Percentiles rank a stretch among this genome's conserved stretches.
Conservation (phyloP, 2,888 invertebrate species). For the Parasteatoda lunata region DNA sequence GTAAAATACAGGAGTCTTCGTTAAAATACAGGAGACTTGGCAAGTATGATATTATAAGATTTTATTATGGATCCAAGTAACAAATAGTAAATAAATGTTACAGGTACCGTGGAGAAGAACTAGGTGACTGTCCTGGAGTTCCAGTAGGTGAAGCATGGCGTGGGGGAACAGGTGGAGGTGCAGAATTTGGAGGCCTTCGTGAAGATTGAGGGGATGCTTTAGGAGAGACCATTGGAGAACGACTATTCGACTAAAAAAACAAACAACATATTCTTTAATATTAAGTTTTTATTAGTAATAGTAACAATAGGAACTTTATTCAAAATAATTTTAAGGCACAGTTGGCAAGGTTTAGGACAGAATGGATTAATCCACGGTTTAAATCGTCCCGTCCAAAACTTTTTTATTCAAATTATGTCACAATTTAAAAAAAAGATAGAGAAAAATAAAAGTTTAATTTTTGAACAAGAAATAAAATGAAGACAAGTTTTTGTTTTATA, state of each 20-base stretch:
- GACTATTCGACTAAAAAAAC: slow-evolving; percentile 73
- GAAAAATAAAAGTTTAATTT: too few species aligned
- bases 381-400: too few species aligned
- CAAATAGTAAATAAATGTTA: background rate
- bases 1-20: background rate
- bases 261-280: background rate
- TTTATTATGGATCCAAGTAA: background rate
- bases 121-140: slow-evolving; percentile 74
- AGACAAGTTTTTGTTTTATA: too few species aligned
- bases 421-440: too few species aligned
- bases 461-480: too few species aligned
- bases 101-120: slow-evolving; percentile 72
- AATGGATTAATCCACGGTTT: too few species aligned
- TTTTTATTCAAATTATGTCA: too few species aligned
- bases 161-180: slow-evolving; percentile 81
- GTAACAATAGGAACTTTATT: too few species aligned
- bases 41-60: background rate
- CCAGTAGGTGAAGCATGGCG: slow-evolving; percentile 75
- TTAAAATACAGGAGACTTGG: background rate
- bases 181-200: slow-evolving; percentile 71
- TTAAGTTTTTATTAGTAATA: too few species aligned
- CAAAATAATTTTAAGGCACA: too few species aligned
- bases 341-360: too few species aligned
- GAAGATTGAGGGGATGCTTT: slow-evolving; percentile 78
- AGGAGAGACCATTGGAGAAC: slow-evolving; percentile 79